phyloP scores from a whole-genome alignment of 1,140 invertebrate species.

The Thrips palmi region DNA sequence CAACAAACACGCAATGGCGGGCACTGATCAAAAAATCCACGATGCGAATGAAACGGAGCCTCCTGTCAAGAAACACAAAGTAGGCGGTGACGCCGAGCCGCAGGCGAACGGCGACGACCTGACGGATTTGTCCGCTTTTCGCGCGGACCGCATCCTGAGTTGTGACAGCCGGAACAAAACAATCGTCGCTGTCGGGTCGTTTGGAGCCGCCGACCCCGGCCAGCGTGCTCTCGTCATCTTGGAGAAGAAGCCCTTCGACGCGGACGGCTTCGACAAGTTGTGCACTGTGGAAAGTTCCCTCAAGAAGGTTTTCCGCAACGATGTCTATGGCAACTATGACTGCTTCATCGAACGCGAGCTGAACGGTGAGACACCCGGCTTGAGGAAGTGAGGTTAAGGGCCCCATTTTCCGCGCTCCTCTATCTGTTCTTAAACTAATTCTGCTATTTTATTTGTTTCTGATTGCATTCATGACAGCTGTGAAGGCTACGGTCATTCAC shows the following conservation, averaged over 20 bases:
- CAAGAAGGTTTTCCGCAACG: constrained; percentile 53
- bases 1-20: too few relatives aligned
- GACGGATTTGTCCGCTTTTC: too few relatives aligned
- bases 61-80: too few relatives aligned
- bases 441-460: constrained; percentile 53
- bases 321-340: constrained; percentile 72
- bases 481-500: constrained; percentile 73
- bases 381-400: background rate
- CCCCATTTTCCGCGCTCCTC: background rate
- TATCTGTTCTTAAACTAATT: constrained; percentile 46
- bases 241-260: constrained; percentile 67
- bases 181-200: too few relatives aligned
- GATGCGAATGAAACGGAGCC: too few relatives aligned
- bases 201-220: too few relatives aligned
- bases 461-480: constrained; percentile 27
- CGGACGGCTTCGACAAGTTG: constrained; percentile 34
- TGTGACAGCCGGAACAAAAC: too few relatives aligned
- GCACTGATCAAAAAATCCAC: too few relatives aligned
- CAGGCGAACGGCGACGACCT: too few relatives aligned
- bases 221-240: constrained; percentile 60
- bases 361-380: constrained; percentile 37
- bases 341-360: constrained; percentile 40
- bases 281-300: constrained; percentile 36
- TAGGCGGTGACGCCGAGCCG: too few relatives aligned
- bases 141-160: too few relatives aligned